Evolutionary conservation across 2,797 vertebrate species (phyloP), one percentile per base, ranked within the genome.

Genomic region (Vespertilio murinus): DNA sequence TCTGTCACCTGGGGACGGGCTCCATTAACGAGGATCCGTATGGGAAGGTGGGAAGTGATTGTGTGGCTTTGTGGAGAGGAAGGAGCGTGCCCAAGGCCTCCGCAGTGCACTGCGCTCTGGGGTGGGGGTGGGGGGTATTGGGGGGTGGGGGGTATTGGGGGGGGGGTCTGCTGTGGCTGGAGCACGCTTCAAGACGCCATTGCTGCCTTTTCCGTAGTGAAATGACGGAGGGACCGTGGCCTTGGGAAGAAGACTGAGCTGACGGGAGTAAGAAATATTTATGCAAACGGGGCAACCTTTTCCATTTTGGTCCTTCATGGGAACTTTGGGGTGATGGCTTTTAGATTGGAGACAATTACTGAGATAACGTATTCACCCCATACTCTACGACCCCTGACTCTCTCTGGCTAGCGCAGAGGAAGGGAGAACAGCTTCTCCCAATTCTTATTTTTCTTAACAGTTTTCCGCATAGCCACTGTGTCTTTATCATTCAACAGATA

Each of bases 361-460:
- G 74, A 96, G 93, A 93, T 90, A 92, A 88, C 87, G 18, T 54
- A 17, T 83, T 83, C 65, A 42, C 14, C 61, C 33, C 9, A 1
- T 28, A 47, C 42, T 87, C 89, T 91, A 91, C 65, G 25, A 17
- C 71, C 38, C 73, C 71, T 91, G 78, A 93, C 91, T 94, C 82
- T 94, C 87, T 77, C 42, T 35, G 33, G 79, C 90, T 73, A 47
- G 80, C 93, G 92, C 91, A 59, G 38, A 65, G 59, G 47, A 74
- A 77, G 78, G 80, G 81, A 85, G 59, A 87, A 74, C 49, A 42
- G 65, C 71, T 80, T 88, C 47, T 93, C 11, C 1, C 0, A 75
- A 67, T 89, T 94, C 94, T 89, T 91, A 90, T 92, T 82, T 93
- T 65, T 91, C 77, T 89, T 78, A 70, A 70, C 45, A 81, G 28